Base-by-base conservation (phyloP, 92 coral and sea anemone genomes). In the Ricordea florida region DNA sequence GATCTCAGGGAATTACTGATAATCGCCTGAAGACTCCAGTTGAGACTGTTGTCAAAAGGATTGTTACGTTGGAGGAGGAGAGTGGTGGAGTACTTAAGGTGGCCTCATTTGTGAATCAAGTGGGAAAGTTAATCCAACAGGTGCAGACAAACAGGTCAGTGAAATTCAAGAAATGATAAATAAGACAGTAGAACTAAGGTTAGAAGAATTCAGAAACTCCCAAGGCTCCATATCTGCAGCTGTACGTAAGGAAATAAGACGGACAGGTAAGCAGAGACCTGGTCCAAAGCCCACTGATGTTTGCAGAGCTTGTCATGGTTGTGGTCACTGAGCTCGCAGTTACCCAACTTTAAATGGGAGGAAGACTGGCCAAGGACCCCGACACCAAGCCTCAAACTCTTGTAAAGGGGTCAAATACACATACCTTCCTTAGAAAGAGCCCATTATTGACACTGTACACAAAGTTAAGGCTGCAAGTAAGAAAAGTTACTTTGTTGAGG, bases 341-440 rank as follows among this genome's bases (percentile, higher is more conserved):
- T 82, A 76, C 34, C 70, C 76, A 15, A 62, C 72, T 82, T 72
- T 82, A 63, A 82, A 76, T 43, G 74, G 43, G 29, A 59, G 46
- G 51, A 55, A 64, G 82, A 74, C 82, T 76, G 82, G 74, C 66
- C 41, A 45, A 55, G 50, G 82, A 36, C 74, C 65, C 72, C 72
- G 18, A 55, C 59, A 43, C 62, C 72, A n/a, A 51, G 74, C 74
- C 82, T 62, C 51, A 34, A 63, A 65, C 45, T 34, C 50, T 22
- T 9, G 24, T 14, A 33, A 46, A 5, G 82, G 76, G 72, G 62
- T 62, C 82, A 61, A 14, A 14, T 61, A 74, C 27, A 70, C 62
- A 46, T 60, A 74, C 59, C 33, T 45, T 23, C 56, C 65, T 29
- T 31, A 24, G 33, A 50, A 33, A 17, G 62, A 62, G 29, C n/a